Base-by-base conservation (phyloP, 2,113 vertebrate genomes). In the Pedetes capensis region DNA sequence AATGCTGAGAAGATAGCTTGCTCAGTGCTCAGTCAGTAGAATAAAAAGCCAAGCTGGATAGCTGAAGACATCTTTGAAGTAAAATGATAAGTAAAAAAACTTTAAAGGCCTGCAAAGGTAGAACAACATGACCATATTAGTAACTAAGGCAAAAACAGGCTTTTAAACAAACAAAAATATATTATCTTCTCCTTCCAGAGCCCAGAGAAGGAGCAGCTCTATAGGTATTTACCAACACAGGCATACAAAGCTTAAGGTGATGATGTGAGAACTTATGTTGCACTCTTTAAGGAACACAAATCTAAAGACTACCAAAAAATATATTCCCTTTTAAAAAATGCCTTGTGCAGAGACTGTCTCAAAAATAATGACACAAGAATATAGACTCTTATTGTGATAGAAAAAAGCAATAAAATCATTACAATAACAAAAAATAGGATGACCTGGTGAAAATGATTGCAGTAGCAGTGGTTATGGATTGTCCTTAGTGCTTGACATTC, bases 11-110 rank as follows among this genome's bases (percentile, higher is more conserved):
- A 55, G 76, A 92, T 29, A 90, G 32, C 44, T 71, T 91, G 53
- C 55, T 95, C 97, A 96, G 90, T 91, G 53, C 55, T 95, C 97
- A 96, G 90, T 92, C 92, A 53, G 20, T 66, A 92, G 37, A 84
- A 87, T 80, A 80, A 94, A 96, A 69, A 90, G 76, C 71, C 85
- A 90, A 64, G 53, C 16, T 89, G 32, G 47, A 92, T 49, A 74
- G 59, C 34, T 88, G 10, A 80, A 92, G 74, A 87, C 20, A 22
- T 89, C 88, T 89, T 64, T 95, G 47, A 94, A 92, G 78, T 95
- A 78, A 93, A 94, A 90, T 51, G 23, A 61, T 72, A 75, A n/a
- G n/a, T n/a, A n/a, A n/a, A n/a, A 64, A 92, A 90, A 88, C 37
- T 83, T 81, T 89, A 42, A 95, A 87, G 51, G 57, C 81, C 80